Conservation (phyloP, 53 echinoderm and acorn worm genomes). For the Holothuria leucospilota region DNA sequence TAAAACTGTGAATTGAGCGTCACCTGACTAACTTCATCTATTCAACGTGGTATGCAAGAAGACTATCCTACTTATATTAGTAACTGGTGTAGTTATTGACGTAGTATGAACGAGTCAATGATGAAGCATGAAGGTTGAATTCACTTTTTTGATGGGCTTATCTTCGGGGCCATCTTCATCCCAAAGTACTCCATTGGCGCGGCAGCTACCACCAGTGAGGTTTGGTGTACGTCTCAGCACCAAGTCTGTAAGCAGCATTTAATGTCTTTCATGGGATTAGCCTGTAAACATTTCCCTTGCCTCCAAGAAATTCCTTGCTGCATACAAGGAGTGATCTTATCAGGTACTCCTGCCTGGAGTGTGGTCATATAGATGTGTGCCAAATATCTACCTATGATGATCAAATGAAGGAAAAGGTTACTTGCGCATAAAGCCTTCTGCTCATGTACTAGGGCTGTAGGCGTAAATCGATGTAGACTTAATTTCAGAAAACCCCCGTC, state of each 20-base stretch:
- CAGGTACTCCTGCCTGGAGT: constrained; percentile 48
- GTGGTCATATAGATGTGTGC: constrained; percentile 70
- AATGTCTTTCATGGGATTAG: constrained; percentile 68
- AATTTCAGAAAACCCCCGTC: too few relatives aligned
- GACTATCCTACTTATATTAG: too few relatives aligned
- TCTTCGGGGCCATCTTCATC: constrained; percentile 21
- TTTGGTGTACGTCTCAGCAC: constrained; percentile 59
- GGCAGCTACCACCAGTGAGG: constrained; percentile 55
- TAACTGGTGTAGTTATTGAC: too few relatives aligned
- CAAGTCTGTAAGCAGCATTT: constrained; percentile 78
- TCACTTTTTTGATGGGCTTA: neutral
- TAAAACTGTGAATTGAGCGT: constrained; percentile 29
- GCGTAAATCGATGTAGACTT: too few relatives aligned
- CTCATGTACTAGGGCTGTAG: too few relatives aligned
- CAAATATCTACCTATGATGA: constrained; percentile 30
- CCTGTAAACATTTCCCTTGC: constrained; percentile 44
- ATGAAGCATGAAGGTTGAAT: constrained; percentile 42
- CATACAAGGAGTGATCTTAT: constrained; percentile 39
- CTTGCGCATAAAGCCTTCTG: too few relatives aligned
- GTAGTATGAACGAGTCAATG: constrained; percentile 50
- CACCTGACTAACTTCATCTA: constrained; percentile 1
- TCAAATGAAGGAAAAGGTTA: neutral
- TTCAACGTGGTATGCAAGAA: constrained; percentile 55
- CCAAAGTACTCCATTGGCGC: constrained; percentile 71
- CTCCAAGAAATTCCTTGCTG: constrained; percentile 72